phyloP scores from a whole-genome alignment of 2,113 vertebrate species.

The Pimephales promelas region DNA sequence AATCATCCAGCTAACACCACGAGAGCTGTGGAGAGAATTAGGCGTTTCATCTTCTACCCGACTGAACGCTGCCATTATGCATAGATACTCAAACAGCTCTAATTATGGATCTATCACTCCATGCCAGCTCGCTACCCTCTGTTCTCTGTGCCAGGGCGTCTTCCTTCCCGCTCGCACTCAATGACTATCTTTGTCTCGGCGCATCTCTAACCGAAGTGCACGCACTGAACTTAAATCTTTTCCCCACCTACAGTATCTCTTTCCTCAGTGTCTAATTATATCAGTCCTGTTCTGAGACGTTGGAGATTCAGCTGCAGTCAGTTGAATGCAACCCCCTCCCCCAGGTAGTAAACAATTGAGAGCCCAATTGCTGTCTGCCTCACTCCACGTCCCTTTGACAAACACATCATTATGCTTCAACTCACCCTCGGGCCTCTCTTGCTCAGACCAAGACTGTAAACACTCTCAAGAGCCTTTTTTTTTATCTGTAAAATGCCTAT shows the following conservation, averaged over 20 bases:
- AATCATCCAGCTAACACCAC: conserved; percentile 54
- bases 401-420: conserved; percentile 26
- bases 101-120: conserved; percentile 66
- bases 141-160: conserved; percentile 48
- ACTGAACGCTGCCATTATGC: conserved; percentile 43
- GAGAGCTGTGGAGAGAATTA: conserved; percentile 36
- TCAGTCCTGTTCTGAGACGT: neutral
- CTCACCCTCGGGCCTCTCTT: conserved; percentile 17
- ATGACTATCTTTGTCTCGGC: conserved; percentile 50
- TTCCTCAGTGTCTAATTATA: conserved; percentile 30
- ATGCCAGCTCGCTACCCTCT: conserved; percentile 47
- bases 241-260: conserved; percentile 46
- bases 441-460: conserved; percentile 32
- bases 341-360: conserved; percentile 33
- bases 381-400: conserved; percentile 33
- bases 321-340: neutral
- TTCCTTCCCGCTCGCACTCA: conserved; percentile 47
- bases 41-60: conserved; percentile 43
- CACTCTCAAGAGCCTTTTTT: neutral
- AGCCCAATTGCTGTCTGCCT: conserved; percentile 35
- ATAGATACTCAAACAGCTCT: conserved; percentile 56
- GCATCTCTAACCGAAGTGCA: neutral
- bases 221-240: conserved; percentile 5
- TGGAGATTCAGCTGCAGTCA: neutral
- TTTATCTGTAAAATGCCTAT: conserved; percentile 9